Percentiles rank a stretch among this genome's conserved stretches.
These are phyloP conservation scores for Tiphia femorata DNA, from an alignment of 2,888 invertebrate species.

Conservation along the genomic window DNA sequence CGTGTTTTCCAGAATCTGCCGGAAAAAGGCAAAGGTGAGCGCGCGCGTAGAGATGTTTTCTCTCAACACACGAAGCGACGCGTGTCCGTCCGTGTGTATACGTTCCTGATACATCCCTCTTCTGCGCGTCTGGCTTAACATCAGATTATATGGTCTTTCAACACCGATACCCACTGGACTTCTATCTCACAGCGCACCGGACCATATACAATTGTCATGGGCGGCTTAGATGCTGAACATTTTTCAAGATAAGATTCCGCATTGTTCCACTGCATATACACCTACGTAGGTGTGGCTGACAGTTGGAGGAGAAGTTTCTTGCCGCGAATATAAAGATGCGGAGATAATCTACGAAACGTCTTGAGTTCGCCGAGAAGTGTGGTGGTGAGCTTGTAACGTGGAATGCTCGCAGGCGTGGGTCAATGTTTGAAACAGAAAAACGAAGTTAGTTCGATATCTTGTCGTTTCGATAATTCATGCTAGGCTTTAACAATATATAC, in stretches of 20 bases:
- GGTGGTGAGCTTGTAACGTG: not conserved
- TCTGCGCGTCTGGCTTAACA: too few relatives aligned
- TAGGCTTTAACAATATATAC: too few relatives aligned
- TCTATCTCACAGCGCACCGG: not conserved
- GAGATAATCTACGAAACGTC: not conserved
- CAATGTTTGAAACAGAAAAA: too few relatives aligned
- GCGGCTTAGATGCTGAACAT: conserved; percentile 52
- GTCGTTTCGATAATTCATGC: too few relatives aligned
- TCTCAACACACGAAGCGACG: too few relatives aligned
- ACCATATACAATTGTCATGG: conserved; percentile 50
- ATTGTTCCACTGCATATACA: conserved; percentile 50
- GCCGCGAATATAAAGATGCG: not conserved
- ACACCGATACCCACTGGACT: too few relatives aligned
- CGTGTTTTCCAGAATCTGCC: too few relatives aligned
- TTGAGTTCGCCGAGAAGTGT: not conserved
- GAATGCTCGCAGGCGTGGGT: not conserved
- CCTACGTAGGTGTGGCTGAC: not conserved
- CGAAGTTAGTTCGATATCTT: too few relatives aligned
- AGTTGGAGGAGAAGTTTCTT: not conserved
- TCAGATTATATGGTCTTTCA: conserved; percentile 34
- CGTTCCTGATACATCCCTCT: too few relatives aligned
- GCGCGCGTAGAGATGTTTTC: too few relatives aligned
- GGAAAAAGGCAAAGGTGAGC: too few relatives aligned
- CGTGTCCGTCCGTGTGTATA: too few relatives aligned
- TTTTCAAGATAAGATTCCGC: conserved; percentile 61